Conservation (phyloP, 2,797 vertebrate species). For the Siniperca scherzeri region DNA sequence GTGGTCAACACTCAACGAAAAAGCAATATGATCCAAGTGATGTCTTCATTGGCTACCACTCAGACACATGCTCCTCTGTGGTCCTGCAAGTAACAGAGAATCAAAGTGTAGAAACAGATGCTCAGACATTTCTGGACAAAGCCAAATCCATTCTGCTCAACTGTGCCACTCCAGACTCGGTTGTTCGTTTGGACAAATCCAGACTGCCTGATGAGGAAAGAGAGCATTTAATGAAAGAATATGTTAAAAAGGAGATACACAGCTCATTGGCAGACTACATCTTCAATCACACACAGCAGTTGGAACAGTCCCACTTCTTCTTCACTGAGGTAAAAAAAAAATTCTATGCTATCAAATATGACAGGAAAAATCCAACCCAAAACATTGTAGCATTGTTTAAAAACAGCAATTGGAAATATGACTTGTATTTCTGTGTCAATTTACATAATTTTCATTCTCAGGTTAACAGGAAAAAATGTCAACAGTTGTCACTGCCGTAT, state of each 20-base stretch:
- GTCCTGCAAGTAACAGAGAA: constrained; percentile 86
- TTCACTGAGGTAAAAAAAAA: constrained; percentile 88
- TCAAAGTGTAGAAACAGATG: constrained; percentile 35
- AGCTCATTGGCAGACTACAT: constrained; percentile 88
- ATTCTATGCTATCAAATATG: constrained; percentile 18
- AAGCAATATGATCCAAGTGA: constrained; percentile 83
- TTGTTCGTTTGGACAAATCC: constrained; percentile 85
- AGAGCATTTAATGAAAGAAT: constrained; percentile 64
- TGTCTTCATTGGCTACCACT: constrained; percentile 91
- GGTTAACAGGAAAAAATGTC: background rate
- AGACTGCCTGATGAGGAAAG: constrained; percentile 55
- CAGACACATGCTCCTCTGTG: constrained; percentile 89
- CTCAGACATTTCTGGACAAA: constrained; percentile 64
- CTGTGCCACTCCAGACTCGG: constrained; percentile 91
- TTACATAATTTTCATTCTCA: background rate
- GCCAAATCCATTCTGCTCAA: constrained; percentile 86
- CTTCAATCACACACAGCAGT: constrained; percentile 51
- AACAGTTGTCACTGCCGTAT: too few species aligned
- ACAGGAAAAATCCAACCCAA: background rate
- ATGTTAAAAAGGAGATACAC: constrained; percentile 86
- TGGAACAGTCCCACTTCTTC: background rate
- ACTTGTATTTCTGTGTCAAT: background rate
- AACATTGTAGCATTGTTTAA: background rate
- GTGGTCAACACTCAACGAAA: constrained; percentile 19
- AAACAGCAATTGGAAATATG: background rate